Evolutionary conservation across 2,888 invertebrate species (phyloP).

Genomic region (Lithodes maja): DNA sequence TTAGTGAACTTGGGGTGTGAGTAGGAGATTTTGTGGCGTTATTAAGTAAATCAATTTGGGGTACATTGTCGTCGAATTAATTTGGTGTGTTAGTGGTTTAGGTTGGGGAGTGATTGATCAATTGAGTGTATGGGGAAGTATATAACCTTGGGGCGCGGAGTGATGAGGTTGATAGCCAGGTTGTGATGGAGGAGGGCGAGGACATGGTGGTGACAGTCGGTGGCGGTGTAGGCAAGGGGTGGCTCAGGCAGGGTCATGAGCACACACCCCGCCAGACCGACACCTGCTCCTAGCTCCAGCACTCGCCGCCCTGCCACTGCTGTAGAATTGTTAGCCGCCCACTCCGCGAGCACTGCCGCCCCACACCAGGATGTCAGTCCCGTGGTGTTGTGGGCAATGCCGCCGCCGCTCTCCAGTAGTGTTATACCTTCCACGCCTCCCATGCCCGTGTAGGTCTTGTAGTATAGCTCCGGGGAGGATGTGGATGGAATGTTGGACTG

Average conservation of each 20-base stretch:
- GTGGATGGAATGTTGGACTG: background rate
- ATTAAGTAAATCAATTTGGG: background rate
- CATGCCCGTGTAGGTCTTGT: conserved; percentile 57
- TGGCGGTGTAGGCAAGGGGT: conserved; percentile 58
- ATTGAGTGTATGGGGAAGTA: no score
- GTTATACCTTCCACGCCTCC: conserved; percentile 54
- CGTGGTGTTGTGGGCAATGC: conserved; percentile 64
- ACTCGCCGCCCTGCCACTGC: conserved; percentile 49
- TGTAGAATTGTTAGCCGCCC: conserved; percentile 53
- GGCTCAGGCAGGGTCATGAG: conserved; percentile 40
- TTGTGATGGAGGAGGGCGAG: conserved; percentile 66
- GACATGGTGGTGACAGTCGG: conserved; percentile 69
- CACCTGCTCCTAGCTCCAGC: conserved; percentile 68
- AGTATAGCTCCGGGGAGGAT: conserved; percentile 36
- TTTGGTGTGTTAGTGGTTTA: no score
- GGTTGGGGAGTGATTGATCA: no score
- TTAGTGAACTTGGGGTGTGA: background rate
- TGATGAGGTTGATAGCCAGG: conserved; percentile 47
- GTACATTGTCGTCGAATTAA: background rate
- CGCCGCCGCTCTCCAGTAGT: conserved; percentile 67
- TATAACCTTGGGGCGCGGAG: conserved; percentile 30
- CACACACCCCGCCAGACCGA: conserved; percentile 56
- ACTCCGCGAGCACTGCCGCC: conserved; percentile 60
- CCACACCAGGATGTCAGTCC: conserved; percentile 69
- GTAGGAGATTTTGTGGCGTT: background rate